Evolutionary conservation across 2,797 vertebrate species (phyloP).

Genomic region (Acanthornis magna): DNA sequence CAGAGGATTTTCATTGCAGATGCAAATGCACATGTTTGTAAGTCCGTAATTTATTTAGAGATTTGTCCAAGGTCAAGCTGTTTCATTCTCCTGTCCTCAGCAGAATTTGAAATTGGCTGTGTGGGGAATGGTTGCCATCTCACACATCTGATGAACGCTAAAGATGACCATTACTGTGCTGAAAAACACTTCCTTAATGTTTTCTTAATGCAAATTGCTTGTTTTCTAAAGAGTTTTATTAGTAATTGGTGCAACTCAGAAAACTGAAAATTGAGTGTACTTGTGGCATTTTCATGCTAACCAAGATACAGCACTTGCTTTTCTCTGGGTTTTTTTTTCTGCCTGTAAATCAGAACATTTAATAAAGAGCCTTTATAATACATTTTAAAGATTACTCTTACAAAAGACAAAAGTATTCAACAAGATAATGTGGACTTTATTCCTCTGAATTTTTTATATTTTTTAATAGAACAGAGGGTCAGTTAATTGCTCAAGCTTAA

Average conservation of each 20-base stretch:
- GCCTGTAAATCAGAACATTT: neutral
- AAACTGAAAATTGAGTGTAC: neutral
- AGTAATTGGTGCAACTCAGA: neutral
- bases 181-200: neutral
- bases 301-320: neutral
- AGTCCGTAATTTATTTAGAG: neutral
- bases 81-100: neutral
- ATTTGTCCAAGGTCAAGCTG: neutral
- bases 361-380: neutral
- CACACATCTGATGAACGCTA: neutral
- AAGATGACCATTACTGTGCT: neutral
- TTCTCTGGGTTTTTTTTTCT: neutral
- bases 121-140: neutral
- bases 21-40: neutral
- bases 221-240: neutral
- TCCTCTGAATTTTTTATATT: neutral
- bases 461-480: neutral
- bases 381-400: conserved; percentile 13
- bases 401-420: neutral
- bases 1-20: neutral
- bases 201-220: neutral
- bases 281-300: neutral
- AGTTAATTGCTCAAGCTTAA: conserved; percentile 22
- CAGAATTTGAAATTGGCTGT: neutral
- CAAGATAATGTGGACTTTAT: neutral